These are phyloP conservation scores for Glaucopsyche alexis DNA, from an alignment of 2,888 invertebrate genomes.

Conservation along the genomic window DNA sequence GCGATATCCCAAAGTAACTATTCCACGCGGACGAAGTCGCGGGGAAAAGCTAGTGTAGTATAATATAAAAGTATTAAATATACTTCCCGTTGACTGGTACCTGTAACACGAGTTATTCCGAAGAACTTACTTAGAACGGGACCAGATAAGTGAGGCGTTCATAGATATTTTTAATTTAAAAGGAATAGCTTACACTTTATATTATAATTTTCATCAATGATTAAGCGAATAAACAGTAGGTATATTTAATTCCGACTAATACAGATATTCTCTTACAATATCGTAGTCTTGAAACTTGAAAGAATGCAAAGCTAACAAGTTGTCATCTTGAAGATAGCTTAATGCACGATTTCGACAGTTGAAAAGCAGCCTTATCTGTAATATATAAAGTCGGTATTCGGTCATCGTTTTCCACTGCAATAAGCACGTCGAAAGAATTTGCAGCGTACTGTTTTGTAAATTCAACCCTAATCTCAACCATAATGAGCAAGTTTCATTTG, in stretches of 20 bases:
- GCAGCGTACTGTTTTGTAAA: constrained; percentile 39
- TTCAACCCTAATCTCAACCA: constrained; percentile 38
- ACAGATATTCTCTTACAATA: constrained; percentile 6
- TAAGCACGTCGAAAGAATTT: constrained; percentile 35
- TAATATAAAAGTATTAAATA: too few species aligned
- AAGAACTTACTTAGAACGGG: too few species aligned
- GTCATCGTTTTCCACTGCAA: not conserved
- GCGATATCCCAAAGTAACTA: too few species aligned
- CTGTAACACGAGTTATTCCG: too few species aligned
- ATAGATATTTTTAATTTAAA: not conserved
- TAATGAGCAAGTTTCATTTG: constrained; percentile 41
- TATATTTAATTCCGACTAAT: not conserved
- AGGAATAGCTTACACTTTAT: not conserved
- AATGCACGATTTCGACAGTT: not conserved
- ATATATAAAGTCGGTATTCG: not conserved
- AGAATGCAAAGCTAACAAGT: constrained; percentile 26
- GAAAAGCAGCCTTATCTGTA: not conserved
- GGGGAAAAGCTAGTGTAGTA: too few species aligned
- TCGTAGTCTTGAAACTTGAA: not conserved
- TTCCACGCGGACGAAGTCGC: too few species aligned
- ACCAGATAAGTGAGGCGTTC: too few species aligned
- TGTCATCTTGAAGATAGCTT: constrained; percentile 19
- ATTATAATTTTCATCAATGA: not conserved
- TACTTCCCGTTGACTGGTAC: too few species aligned
- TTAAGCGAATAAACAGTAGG: not conserved